Evolutionary conservation across 2,797 vertebrate genomes (phyloP), one percentile per base, ranked within the genome.

Genomic region (Tachyglossus aculeatus): DNA sequence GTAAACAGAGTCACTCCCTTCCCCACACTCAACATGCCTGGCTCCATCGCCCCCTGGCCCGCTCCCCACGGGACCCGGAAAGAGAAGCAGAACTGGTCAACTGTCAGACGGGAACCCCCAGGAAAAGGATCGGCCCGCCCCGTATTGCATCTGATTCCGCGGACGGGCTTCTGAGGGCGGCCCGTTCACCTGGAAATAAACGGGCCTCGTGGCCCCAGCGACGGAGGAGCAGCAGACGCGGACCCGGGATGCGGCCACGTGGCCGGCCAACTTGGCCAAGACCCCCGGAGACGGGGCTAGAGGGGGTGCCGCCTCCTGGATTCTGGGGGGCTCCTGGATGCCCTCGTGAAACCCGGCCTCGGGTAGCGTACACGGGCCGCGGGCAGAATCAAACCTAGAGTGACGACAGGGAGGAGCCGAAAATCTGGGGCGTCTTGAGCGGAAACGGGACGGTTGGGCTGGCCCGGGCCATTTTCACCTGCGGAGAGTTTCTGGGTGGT

Each of bases 371-470:
- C 25, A 25, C 22, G 44, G 25, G 54, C 45, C 43, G 43, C 40
- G 21, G 40, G 69, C 64, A 65, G 64, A 75, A 37, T 59, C 12
- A 63, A 68, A 71, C 58, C 67, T 67, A 29, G 24, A 64, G 33
- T 36, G 27, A 34, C 32, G 60, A 71, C 25, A 31, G 14, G 29
- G 37, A 54, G 32, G 43, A 51, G 55, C 65, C 36, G 68, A n/a
- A 54, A 63, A 62, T 36, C 25, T 36, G 57, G 37, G 11, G 22
- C n/a, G 25, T 37, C 48, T 33, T 15, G 45, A 18, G 27, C n/a
- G n/a, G n/a, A n/a, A n/a, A n/a, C n/a, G n/a, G n/a, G n/a, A n/a
- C n/a, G n/a, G n/a, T n/a, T n/a, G n/a, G n/a, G n/a, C n/a, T n/a
- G n/a, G n/a, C n/a, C n/a, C n/a, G n/a, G n/a, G n/a, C n/a, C n/a